phyloP scores from a whole-genome alignment of 2,888 invertebrate genomes.

The Ceramica pisi region DNA sequence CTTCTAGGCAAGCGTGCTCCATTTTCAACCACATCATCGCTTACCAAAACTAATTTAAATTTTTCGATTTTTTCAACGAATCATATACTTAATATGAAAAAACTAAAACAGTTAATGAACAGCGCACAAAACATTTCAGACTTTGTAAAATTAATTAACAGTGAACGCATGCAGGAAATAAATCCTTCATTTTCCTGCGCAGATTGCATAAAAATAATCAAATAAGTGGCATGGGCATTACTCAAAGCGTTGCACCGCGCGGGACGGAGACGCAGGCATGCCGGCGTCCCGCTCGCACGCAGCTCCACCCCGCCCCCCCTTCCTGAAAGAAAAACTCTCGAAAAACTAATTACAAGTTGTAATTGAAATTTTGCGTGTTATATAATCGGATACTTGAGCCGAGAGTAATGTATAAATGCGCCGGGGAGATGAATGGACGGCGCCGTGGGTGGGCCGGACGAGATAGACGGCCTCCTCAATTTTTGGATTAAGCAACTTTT shows the following conservation, averaged over 20 bases:
- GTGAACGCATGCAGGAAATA: slow-evolving; percentile 82
- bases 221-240: slow-evolving; percentile 89
- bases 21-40: too few species aligned
- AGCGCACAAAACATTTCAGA: slow-evolving; percentile 67
- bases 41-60: slow-evolving; percentile 30
- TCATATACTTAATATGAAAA: slow-evolving; percentile 34
- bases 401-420: slow-evolving; percentile 91
- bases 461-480: slow-evolving; percentile 82
- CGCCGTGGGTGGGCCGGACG: slow-evolving; percentile 78
- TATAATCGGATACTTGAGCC: slow-evolving; percentile 91
- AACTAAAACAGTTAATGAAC: slow-evolving; percentile 46
- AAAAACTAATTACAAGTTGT: slow-evolving; percentile 92
- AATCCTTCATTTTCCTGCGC: slow-evolving; percentile 87
- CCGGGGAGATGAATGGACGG: slow-evolving; percentile 87
- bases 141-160: slow-evolving; percentile 87
- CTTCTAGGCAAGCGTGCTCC: too few species aligned
- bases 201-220: slow-evolving; percentile 91
- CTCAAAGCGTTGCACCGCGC: slow-evolving; percentile 84
- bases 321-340: slow-evolving; percentile 91
- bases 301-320: slow-evolving; percentile 84
- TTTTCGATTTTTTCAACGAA: slow-evolving; percentile 38
- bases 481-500: slow-evolving; percentile 84
- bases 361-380: slow-evolving; percentile 92
- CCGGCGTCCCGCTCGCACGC: slow-evolving; percentile 76
- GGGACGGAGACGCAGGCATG: slow-evolving; percentile 69